Conservation (phyloP, 1,140 invertebrate genomes). For the Berghia stephanieae region DNA sequence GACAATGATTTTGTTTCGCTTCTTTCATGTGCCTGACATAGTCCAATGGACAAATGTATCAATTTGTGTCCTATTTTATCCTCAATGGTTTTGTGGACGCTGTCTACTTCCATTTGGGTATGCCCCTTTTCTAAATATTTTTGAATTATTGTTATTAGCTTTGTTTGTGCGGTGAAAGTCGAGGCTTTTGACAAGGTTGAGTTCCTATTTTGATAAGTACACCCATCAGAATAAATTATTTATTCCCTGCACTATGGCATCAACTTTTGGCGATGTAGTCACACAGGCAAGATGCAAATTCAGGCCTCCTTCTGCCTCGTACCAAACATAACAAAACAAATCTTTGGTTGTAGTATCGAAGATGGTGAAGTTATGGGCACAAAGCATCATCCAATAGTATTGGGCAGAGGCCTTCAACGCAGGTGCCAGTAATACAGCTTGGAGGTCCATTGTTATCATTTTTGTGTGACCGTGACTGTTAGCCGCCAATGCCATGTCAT, state of each 20-base stretch:
- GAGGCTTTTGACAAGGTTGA: conserved; percentile 57
- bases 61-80: conserved; percentile 19
- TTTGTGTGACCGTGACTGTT: neutral
- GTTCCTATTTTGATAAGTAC: conserved; percentile 62
- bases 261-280: conserved; percentile 48
- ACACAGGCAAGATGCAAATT: conserved; percentile 63
- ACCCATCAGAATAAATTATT: conserved; percentile 57
- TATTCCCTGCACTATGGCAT: conserved; percentile 27
- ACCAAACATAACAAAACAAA: conserved; percentile 64
- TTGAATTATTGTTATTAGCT: conserved; percentile 56
- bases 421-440: conserved; percentile 63
- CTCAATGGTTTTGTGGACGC: conserved; percentile 50
- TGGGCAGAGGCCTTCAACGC: conserved; percentile 60
- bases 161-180: conserved; percentile 44
- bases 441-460: conserved; percentile 54
- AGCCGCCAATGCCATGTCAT: neutral
- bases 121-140: conserved; percentile 66
- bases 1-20: conserved; percentile 9
- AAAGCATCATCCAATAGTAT: conserved; percentile 67
- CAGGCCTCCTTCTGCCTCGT: conserved; percentile 63
- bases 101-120: conserved; percentile 67
- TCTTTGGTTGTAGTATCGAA: conserved; percentile 61
- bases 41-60: conserved; percentile 22
- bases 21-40: conserved; percentile 28
- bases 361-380: conserved; percentile 66